Evolutionary conservation across 2,888 invertebrate species (phyloP).

Genomic region (Epiblema foenella): DNA sequence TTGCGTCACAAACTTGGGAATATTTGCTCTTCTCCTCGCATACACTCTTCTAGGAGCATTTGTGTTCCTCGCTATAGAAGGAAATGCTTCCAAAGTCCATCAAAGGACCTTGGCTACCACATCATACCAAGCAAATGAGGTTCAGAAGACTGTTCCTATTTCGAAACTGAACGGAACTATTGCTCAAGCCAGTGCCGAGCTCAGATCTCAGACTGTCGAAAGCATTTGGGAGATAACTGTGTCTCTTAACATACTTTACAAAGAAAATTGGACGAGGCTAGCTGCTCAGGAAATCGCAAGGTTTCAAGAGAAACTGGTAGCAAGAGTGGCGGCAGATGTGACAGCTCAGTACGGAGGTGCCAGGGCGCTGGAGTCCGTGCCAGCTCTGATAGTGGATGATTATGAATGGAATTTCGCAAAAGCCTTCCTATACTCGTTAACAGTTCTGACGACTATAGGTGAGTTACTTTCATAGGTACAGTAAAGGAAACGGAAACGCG

Average conservation of each 20-base stretch:
- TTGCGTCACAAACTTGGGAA: constrained; percentile 91
- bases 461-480: constrained; percentile 68
- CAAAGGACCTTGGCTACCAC: constrained; percentile 81
- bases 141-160: constrained; percentile 65
- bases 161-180: constrained; percentile 72
- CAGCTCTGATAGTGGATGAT: constrained; percentile 78
- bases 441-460: constrained; percentile 97
- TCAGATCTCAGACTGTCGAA: constrained; percentile 89
- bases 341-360: constrained; percentile 82
- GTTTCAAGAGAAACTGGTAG: constrained; percentile 93
- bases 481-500: too few relatives aligned
- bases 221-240: constrained; percentile 97
- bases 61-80: constrained; percentile 94
- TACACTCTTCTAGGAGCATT: constrained; percentile 91
- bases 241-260: constrained; percentile 93
- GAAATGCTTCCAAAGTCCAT: constrained; percentile 83
- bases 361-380: constrained; percentile 76
- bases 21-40: constrained; percentile 91
- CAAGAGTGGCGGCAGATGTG: constrained; percentile 91
- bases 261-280: constrained; percentile 94
- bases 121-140: constrained; percentile 75
- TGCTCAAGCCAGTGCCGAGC: constrained; percentile 75
- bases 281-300: constrained; percentile 88
- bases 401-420: constrained; percentile 95
- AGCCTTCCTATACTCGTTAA: constrained; percentile 97